Conservation (phyloP, 2,113 vertebrate genomes). For the Muscicapa adusta region DNA sequence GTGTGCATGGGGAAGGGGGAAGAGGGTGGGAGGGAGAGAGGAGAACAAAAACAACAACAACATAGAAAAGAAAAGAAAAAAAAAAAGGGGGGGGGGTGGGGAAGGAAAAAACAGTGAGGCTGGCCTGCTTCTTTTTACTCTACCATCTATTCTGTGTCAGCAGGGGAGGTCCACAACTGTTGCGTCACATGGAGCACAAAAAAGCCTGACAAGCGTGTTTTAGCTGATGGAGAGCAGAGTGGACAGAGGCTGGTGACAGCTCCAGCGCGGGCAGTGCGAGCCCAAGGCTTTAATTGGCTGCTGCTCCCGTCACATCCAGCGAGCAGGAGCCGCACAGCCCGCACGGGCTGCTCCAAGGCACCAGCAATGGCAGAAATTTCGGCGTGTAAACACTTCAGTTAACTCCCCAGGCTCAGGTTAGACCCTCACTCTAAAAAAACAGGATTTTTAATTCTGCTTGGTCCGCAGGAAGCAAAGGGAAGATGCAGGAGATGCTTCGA, state of each 20-base stretch:
- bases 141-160: conserved; percentile 2
- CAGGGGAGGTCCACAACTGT: conserved; percentile 59
- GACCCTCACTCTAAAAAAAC: background rate
- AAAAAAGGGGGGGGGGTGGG: rapidly evolving
- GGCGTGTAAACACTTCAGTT: background rate
- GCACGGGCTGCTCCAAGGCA: background rate
- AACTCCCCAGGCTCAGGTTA: background rate
- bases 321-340: background rate
- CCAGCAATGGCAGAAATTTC: background rate
- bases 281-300: background rate
- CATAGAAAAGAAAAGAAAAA: background rate
- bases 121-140: conserved; percentile 4
- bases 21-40: background rate
- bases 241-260: conserved; percentile 57
- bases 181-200: conserved; percentile 29
- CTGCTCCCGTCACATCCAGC: background rate
- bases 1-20: rapidly evolving
- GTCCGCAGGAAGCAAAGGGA: background rate
- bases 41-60: background rate
- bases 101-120: background rate
- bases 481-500: background rate
- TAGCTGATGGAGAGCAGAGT: conserved; percentile 42
- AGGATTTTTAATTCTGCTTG: background rate
- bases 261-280: background rate
- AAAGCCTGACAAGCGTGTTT: conserved; percentile 20